Conservation (phyloP, 2,113 vertebrate species). For the Xenopus borealis region DNA sequence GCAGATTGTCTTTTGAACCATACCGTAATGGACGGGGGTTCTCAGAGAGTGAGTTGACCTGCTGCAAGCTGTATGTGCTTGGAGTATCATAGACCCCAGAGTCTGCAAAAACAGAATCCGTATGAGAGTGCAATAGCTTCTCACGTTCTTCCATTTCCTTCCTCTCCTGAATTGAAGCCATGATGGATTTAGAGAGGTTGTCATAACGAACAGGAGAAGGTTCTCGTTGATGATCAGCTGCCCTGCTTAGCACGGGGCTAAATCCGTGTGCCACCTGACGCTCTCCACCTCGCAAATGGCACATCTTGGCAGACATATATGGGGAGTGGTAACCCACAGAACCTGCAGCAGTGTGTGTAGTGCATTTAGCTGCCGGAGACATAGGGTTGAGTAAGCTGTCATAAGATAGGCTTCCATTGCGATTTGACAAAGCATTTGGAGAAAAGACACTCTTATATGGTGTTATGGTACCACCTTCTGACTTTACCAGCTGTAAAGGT, state of each 20-base stretch:
- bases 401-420: slow-evolving; percentile 92
- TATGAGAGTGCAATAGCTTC: slow-evolving; percentile 79
- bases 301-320: slow-evolving; percentile 87
- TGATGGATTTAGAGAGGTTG: slow-evolving; percentile 97
- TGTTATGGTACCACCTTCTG: slow-evolving; percentile 72
- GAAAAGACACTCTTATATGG: slow-evolving; percentile 85
- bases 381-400: slow-evolving; percentile 90
- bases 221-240: slow-evolving; percentile 73
- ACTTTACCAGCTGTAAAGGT: slow-evolving; percentile 72
- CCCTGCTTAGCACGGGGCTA: slow-evolving; percentile 75
- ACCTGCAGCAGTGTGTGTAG: slow-evolving; percentile 71
- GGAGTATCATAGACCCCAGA: slow-evolving; percentile 86
- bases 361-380: slow-evolving; percentile 71
- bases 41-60: slow-evolving; percentile 73
- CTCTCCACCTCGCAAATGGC: slow-evolving; percentile 79
- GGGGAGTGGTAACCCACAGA: slow-evolving; percentile 84
- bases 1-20: slow-evolving; percentile 86
- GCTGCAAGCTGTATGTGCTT: slow-evolving; percentile 80
- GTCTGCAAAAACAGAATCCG: slow-evolving; percentile 83
- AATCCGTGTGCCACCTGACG: slow-evolving; percentile 74
- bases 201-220: slow-evolving; percentile 95
- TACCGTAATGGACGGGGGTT: slow-evolving; percentile 72
- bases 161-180: slow-evolving; percentile 98
- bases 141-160: slow-evolving; percentile 92
- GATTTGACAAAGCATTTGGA: slow-evolving; percentile 83